Percentiles rank a stretch among this genome's conserved stretches.
Evolutionary conservation across 2,888 invertebrate genomes (phyloP).

Genomic region (Carabus problematicus): DNA sequence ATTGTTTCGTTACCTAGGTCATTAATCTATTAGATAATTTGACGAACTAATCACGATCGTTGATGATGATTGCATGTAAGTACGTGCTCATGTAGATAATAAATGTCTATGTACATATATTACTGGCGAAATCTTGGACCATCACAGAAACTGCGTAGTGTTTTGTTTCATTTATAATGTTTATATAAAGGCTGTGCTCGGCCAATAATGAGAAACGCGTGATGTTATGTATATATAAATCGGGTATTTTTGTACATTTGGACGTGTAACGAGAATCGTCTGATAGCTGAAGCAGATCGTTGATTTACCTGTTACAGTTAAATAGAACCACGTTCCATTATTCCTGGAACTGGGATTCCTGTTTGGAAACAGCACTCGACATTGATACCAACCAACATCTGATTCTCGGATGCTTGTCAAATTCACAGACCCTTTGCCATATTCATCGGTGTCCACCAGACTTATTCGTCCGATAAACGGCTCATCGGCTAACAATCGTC

Average conservation of each 20-base stretch:
- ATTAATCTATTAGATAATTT: slow-evolving; percentile 28
- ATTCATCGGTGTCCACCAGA: slow-evolving; percentile 64
- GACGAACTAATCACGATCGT: slow-evolving; percentile 24
- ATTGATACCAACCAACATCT: slow-evolving; percentile 92
- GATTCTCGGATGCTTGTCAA: slow-evolving; percentile 85
- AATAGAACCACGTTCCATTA: slow-evolving; percentile 90
- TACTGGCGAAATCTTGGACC: too few relatives aligned
- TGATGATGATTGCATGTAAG: slow-evolving; percentile 20
- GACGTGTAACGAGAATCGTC: background rate
- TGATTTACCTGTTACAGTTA: slow-evolving; percentile 82
- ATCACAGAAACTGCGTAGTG: too few relatives aligned
- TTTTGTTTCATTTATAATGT: too few relatives aligned
- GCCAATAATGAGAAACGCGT: too few relatives aligned
- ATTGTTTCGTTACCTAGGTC: slow-evolving; percentile 25
- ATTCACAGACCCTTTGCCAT: slow-evolving; percentile 78
- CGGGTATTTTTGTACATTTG: background rate
- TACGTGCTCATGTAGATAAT: too few relatives aligned
- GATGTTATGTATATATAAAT: too few relatives aligned
- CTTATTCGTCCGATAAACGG: slow-evolving; percentile 77
- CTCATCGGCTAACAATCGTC: slow-evolving; percentile 71
- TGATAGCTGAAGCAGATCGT: background rate
- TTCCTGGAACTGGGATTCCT: slow-evolving; percentile 82
- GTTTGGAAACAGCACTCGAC: slow-evolving; percentile 86
- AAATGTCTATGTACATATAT: too few relatives aligned
- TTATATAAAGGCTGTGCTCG: too few relatives aligned